Percentiles rank a stretch among this genome's conserved stretches.
phyloP scores from a whole-genome alignment of 2,113 vertebrate genomes.

The Genyomyrus donnyi region DNA sequence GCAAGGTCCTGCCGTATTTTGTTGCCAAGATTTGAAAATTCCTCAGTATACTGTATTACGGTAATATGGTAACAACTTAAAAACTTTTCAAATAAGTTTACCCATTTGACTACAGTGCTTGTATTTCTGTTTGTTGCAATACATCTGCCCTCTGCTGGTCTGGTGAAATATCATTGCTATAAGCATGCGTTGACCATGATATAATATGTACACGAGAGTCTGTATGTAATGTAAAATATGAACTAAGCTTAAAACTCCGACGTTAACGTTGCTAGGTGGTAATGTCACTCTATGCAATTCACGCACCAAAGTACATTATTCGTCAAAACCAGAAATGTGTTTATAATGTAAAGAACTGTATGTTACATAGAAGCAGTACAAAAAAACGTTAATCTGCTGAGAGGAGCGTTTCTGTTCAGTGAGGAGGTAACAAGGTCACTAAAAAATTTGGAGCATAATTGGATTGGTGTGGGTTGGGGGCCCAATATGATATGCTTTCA shows the following conservation, averaged over 20 bases:
- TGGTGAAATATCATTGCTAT: neutral
- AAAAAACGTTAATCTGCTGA: neutral
- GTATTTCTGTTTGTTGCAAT: neutral
- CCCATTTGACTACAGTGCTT: neutral
- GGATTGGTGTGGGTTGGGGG: neutral
- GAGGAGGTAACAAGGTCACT: neutral
- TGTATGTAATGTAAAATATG: neutral
- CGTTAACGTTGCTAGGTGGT: neutral
- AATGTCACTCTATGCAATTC: neutral
- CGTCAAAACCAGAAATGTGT: neutral
- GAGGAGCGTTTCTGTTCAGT: neutral
- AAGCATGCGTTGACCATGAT: neutral
- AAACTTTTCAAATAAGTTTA: neutral
- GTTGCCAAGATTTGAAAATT: neutral
- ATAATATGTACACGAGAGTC: neutral
- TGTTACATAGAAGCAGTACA: neutral
- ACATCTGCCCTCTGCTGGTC: neutral
- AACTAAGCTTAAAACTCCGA: neutral
- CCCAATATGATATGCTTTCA: neutral
- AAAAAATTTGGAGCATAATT: neutral
- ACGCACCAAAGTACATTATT: neutral
- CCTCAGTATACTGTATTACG: neutral
- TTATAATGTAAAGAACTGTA: neutral
- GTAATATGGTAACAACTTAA: neutral
- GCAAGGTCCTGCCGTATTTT: neutral